These are phyloP conservation scores for Asteroscopus sphinx DNA, from an alignment of 2,888 invertebrate species.

Conservation along the genomic window DNA sequence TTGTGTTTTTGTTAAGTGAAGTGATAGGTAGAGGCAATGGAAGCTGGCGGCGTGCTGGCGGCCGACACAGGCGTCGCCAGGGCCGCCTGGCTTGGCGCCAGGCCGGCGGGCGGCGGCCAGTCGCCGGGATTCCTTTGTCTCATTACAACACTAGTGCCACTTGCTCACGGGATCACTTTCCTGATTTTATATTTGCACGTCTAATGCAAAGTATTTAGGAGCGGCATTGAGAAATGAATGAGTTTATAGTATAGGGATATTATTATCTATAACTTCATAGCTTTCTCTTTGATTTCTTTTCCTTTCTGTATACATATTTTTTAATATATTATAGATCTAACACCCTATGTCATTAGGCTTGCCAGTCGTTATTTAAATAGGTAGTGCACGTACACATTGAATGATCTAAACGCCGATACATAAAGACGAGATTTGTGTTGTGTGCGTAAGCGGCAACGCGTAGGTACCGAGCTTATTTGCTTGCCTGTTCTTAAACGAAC, in stretches of 20 bases:
- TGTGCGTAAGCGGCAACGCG: slow-evolving; percentile 71
- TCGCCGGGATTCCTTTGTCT: slow-evolving; percentile 89
- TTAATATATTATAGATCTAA: slow-evolving; percentile 8
- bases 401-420: slow-evolving; percentile 45
- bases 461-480: slow-evolving; percentile 84
- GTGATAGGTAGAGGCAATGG: slow-evolving; percentile 60
- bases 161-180: slow-evolving; percentile 39
- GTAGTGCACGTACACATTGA: slow-evolving; percentile 43
- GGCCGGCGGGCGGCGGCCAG: slow-evolving; percentile 88
- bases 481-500: slow-evolving; percentile 79
- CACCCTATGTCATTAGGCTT: slow-evolving; percentile 25
- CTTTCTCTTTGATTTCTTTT: slow-evolving; percentile 7
- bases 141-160: slow-evolving; percentile 75
- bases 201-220: not conserved
- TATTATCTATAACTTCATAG: not conserved
- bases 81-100: slow-evolving; percentile 89
- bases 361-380: slow-evolving; percentile 49
- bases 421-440: slow-evolving; percentile 38
- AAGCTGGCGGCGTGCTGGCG: slow-evolving; percentile 79
- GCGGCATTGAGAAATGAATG: not conserved
- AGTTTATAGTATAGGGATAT: not conserved
- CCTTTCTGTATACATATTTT: slow-evolving; percentile 3
- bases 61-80: slow-evolving; percentile 85
- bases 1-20: slow-evolving; percentile 43
- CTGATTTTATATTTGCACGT: slow-evolving; percentile 23